These are phyloP conservation scores for Cisticola juncidis DNA, from an alignment of 2,113 vertebrate genomes.

Conservation along the genomic window DNA sequence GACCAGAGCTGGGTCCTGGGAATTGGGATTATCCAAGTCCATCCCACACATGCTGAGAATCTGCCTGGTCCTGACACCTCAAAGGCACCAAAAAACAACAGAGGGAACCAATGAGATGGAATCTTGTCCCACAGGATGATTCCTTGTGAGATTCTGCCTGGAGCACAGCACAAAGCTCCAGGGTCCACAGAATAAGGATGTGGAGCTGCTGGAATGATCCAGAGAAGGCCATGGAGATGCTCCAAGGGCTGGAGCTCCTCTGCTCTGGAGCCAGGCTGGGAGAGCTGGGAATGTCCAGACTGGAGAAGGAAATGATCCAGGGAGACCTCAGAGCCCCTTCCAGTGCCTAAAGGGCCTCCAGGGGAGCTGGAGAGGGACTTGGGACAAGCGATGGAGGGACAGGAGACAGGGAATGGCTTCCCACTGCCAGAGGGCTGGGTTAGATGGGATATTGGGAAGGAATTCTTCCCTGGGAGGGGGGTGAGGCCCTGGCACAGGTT, in stretches of 20 bases:
- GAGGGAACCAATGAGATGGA: accelerated
- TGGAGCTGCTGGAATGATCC: neutral
- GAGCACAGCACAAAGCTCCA: neutral
- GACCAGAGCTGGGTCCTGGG: neutral
- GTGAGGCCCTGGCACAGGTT: accelerated
- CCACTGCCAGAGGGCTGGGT: accelerated
- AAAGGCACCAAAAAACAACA: neutral
- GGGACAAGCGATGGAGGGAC: accelerated
- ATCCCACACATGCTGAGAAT: neutral
- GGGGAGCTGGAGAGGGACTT: neutral
- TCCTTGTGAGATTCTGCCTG: neutral
- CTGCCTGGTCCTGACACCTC: neutral
- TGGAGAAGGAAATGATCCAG: accelerated
- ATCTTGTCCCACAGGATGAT: too few species aligned
- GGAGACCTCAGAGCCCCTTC: neutral
- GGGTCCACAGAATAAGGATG: accelerated
- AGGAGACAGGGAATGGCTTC: neutral
- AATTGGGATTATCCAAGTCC: neutral
- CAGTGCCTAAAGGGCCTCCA: neutral
- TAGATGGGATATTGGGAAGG: neutral
- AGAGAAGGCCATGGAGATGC: accelerated
- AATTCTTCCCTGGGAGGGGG: accelerated
- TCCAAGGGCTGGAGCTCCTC: neutral
- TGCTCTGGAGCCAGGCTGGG: neutral
- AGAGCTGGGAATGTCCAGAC: neutral